These are phyloP conservation scores for Tenodera sinensis DNA, from an alignment of 2,888 invertebrate species.

Conservation along the genomic window DNA sequence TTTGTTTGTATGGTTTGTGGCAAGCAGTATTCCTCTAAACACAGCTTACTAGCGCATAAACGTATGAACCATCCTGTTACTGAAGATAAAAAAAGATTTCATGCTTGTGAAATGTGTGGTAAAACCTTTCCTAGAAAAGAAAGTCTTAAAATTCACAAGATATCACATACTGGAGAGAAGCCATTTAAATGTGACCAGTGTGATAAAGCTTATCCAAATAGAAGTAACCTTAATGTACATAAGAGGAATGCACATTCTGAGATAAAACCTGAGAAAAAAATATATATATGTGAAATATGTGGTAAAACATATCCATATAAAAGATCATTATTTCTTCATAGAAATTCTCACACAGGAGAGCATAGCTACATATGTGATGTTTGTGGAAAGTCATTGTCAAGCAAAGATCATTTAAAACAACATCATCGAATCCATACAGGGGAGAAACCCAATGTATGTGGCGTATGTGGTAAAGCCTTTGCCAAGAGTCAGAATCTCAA, in stretches of 20 bases:
- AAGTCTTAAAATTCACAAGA: conserved; percentile 1
- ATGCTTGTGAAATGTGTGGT: conserved; percentile 13
- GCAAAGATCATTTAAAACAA: conserved; percentile 49
- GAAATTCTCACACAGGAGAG: conserved; percentile 14
- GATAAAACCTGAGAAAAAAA: conserved; percentile 19
- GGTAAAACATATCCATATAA: conserved; percentile 33
- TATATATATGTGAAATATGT: conserved; percentile 39
- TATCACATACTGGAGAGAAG: conserved; percentile 27
- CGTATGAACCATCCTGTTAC: not conserved
- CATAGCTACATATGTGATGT: conserved; percentile 15
- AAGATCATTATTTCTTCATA: conserved; percentile 6
- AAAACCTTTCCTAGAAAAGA: not conserved
- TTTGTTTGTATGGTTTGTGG: conserved; percentile 39
- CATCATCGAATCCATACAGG: conserved; percentile 60
- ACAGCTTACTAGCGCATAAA: conserved; percentile 31
- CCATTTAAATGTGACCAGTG: conserved; percentile 38
- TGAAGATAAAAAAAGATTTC: not conserved
- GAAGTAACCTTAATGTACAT: conserved; percentile 40
- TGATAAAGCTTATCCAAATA: conserved; percentile 38
- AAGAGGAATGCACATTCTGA: conserved; percentile 36
- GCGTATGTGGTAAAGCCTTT: conserved; percentile 34
- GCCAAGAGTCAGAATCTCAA: conserved; percentile 33
- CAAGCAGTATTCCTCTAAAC: conserved; percentile 38
- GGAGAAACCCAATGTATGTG: conserved; percentile 59
- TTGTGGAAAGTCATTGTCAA: conserved; percentile 16